Evolutionary conservation across 2,888 invertebrate species (phyloP).

Genomic region (Drosophila subsilvestris): DNA sequence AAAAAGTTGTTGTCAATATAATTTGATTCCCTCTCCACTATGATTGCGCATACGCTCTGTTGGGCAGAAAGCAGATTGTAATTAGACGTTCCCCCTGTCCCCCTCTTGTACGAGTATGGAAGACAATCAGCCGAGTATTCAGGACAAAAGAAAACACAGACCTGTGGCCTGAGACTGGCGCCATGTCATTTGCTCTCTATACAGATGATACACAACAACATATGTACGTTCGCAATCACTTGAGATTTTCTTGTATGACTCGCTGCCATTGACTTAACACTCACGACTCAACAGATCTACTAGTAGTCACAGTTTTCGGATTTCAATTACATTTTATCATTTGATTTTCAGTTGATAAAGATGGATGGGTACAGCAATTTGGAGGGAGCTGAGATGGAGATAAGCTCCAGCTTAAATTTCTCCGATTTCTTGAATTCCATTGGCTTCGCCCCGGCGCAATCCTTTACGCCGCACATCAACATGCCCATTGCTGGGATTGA

Average conservation of each 20-base stretch:
- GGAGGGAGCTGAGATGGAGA: background rate
- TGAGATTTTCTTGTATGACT: background rate
- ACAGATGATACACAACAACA: background rate
- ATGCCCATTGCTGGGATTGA: background rate
- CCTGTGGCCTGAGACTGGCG: background rate
- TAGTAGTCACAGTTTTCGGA: background rate
- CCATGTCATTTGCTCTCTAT: background rate
- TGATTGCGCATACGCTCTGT: conserved; percentile 70
- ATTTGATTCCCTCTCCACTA: conserved; percentile 56
- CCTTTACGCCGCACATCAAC: background rate
- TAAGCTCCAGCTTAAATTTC: background rate
- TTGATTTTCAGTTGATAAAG: background rate
- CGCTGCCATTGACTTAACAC: conserved; percentile 6
- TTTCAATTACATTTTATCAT: background rate
- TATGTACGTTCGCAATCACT: background rate
- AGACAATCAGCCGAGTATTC: background rate
- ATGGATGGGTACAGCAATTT: background rate
- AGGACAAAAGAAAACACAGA: conserved; percentile 22
- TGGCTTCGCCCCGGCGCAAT: too few species aligned
- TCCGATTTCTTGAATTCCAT: background rate
- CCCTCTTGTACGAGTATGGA: background rate
- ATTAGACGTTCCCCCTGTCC: conserved; percentile 64
- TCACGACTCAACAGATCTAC: background rate
- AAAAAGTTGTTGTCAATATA: conserved; percentile 60
- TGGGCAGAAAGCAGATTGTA: conserved; percentile 63